A percentile compares a stretch with the other conserved stretches of the same genome.
Evolutionary conservation across 1,140 invertebrate species (phyloP).

Genomic region (Pantala flavescens): DNA sequence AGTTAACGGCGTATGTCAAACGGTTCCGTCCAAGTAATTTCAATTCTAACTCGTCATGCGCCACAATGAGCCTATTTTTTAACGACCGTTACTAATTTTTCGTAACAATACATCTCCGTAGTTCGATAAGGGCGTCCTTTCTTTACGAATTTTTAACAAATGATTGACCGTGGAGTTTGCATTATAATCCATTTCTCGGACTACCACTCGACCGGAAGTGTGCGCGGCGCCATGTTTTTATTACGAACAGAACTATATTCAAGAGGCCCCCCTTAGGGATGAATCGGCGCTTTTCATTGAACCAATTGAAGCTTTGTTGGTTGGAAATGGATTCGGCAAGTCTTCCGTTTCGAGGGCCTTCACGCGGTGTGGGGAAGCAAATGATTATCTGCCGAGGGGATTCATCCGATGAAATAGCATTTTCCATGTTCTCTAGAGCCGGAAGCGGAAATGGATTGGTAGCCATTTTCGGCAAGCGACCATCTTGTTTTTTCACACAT

Average conservation of each 20-base stretch:
- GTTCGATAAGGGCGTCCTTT: no score
- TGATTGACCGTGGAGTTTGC: background rate
- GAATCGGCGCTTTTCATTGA: background rate
- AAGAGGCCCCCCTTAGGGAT: background rate
- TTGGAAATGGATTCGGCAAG: background rate
- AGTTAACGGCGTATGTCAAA: no score
- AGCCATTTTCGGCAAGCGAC: background rate
- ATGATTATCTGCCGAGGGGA: background rate
- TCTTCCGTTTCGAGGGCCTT: background rate
- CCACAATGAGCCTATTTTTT: no score
- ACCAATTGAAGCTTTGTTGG: slow-evolving; percentile 9
- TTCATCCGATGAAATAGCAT: background rate
- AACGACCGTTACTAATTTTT: no score
- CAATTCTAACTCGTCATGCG: no score
- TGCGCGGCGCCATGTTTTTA: background rate
- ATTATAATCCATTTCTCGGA: background rate
- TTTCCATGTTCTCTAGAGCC: background rate
- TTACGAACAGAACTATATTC: background rate
- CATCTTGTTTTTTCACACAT: background rate
- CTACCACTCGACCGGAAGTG: background rate
- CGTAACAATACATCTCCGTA: no score
- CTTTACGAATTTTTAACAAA: no score
- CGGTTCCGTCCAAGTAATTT: no score
- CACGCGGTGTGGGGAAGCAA: background rate
- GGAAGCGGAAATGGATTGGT: slow-evolving; percentile 4